Base-by-base conservation (phyloP, 2,113 vertebrate species). In the Nerophis ophidion region DNA sequence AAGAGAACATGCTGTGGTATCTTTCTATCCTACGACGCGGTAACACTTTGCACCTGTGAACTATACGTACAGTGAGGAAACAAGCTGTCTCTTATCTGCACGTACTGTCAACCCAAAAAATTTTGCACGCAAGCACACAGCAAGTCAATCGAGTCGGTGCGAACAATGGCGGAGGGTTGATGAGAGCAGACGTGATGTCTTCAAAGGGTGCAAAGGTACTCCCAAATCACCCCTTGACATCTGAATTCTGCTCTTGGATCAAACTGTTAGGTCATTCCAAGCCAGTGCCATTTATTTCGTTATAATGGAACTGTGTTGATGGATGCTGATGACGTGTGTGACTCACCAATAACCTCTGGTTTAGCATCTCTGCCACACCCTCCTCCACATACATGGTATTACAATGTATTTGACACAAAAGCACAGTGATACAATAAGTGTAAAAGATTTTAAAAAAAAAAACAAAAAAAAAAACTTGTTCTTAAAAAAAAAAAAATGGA, bases 111-210 rank as follows among this genome's bases (percentile, higher is more conserved):
- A 46, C 57, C 40, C n/a, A 12, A 4, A 55, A 47, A 50, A 35
- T 62, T 53, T 26, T 40, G 40, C 55, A 56, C 5, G 19, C 44
- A 13, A 55, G 60, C 47, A 68, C 53, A n/a, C 8, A 38, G n/a
- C 49, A 49, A 65, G 26, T 67, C 56, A 26, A 48, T 68, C 51
- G 68, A 72, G 71, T 61, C 67, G 64, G 52, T 51, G 62, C 45
- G 38, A 71, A 70, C 71, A 73, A 57, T 52, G 13, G 15, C 51
- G 47, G 48, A 48, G 66, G 35, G 72, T 77, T 66, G 66, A 80
- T 71, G 71, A 65, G 61, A 71, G 57, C 51, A 58, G 64, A 72
- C 68, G 66, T 17, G 54, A 26, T 67, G 76, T 74, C 63, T 64
- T 78, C 48, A 11, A 65, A 46, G 63, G 73, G 44, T 76, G 62